Base-by-base conservation (phyloP, 1,140 invertebrate genomes). In the Drosophila pseudoananassae region DNA sequence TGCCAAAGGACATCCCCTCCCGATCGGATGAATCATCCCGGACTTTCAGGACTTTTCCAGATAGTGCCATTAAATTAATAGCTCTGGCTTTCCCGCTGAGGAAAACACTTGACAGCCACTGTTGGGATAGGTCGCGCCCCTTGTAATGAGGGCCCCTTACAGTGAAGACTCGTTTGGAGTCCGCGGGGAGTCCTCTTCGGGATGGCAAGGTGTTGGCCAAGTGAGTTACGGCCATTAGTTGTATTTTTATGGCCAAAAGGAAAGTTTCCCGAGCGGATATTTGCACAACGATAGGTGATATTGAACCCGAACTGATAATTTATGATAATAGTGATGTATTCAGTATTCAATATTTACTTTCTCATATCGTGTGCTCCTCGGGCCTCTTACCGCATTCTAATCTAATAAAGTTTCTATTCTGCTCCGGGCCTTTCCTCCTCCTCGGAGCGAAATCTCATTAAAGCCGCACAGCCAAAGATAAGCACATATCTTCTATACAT, bases 331-430 rank as follows among this genome's bases (percentile, higher is more conserved):
- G 3, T 20, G 20, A 20, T 20, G 20, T 20, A 20, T 20, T 20
- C 3, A 20, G 40, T 69, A 49, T 69, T 36, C 43, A 68, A 69
- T 55, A 73, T 73, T 63, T 73, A 9, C 51, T 10, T 23, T 25
- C 20, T 45, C 47, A 60, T 50, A 51, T 33, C 51, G 20, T 38
- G 31, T 60, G 56, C 57, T 8, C 40, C 36, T 46, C 17, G 15
- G 29, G 38, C 63, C 51, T n/a, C 56, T 12, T 36, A 8, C 40
- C 76, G 66, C 76, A 80, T 64, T 79, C 63, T 82, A 84, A 83
- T 83, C 76, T 83, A 84, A 63, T 64, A 76, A 72, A 55, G 73
- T 79, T 59, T 49, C 31, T 66, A 46, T 76, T 82, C 65, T 59
- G 25, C 51, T 55, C 59, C 7, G 53, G 33, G 20, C 47, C 45